A percentile compares a stretch with the other conserved stretches of the same genome.
Evolutionary conservation across 53 echinoderm and acorn worm genomes (phyloP).

Genomic region (Crossaster papposus): DNA sequence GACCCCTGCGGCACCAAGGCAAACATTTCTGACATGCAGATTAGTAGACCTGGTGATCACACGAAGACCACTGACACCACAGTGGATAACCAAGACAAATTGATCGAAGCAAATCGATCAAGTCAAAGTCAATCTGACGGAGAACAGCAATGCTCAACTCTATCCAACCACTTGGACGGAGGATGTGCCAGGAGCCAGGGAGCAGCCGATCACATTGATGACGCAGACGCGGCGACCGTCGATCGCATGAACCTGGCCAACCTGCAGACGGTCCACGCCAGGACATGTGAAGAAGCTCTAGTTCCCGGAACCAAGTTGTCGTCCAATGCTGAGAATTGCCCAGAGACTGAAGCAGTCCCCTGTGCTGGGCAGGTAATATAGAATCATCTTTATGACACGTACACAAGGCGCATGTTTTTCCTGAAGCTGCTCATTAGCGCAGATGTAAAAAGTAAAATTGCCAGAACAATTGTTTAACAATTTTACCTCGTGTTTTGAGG

Average conservation of each 20-base stretch:
- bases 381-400: background rate
- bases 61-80: background rate
- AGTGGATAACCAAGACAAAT: background rate
- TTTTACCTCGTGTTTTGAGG: no score
- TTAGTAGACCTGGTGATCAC: background rate
- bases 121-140: background rate
- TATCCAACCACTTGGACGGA: background rate
- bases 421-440: no score
- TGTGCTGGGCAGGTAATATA: conserved; percentile 91
- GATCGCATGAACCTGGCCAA: conserved; percentile 42
- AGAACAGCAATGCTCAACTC: background rate
- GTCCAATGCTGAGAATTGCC: background rate
- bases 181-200: background rate
- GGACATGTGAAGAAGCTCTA: background rate
- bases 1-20: background rate
- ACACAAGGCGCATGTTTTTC: background rate
- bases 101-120: background rate
- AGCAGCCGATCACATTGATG: background rate
- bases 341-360: conserved; percentile 47
- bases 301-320: background rate
- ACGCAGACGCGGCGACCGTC: background rate
- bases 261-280: background rate
- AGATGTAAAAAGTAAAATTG: no score
- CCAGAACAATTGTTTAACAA: no score
- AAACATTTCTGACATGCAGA: background rate